Evolutionary conservation across 2,888 invertebrate genomes (phyloP).

Genomic region (Pilophorus perplexus): DNA sequence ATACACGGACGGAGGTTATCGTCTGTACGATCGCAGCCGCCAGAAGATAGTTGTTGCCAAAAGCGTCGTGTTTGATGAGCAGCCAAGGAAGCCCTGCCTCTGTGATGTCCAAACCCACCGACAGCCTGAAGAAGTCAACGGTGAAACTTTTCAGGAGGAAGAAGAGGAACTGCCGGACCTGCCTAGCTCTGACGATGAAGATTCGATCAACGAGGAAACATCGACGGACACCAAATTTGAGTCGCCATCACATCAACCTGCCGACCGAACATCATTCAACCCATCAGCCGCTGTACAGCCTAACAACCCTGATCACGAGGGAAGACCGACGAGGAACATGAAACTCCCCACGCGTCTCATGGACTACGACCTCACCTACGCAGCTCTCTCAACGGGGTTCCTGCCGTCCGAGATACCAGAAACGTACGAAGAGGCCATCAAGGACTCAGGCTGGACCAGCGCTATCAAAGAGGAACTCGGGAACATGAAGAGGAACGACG

Average conservation of each 20-base stretch:
- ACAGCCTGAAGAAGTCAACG: not conserved
- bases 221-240: not conserved
- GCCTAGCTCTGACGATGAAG: not conserved
- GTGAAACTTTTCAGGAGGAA: not conserved
- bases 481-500: slow-evolving; percentile 16
- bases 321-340: not conserved
- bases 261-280: not conserved
- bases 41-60: not conserved
- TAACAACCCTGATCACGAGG: not conserved
- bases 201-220: not conserved
- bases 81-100: not conserved
- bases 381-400: slow-evolving; percentile 13
- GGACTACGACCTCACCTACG: slow-evolving; percentile 18
- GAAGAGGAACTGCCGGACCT: not conserved
- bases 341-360: not conserved
- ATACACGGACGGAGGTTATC: slow-evolving; percentile 16
- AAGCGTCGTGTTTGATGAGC: slow-evolving; percentile 1
- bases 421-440: slow-evolving; percentile 4
- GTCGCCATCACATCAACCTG: no score
- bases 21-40: slow-evolving; percentile 43
- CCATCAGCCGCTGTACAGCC: not conserved
- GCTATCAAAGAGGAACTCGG: slow-evolving; percentile 28
- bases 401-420: slow-evolving; percentile 14
- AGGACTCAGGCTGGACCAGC: slow-evolving; percentile 2
- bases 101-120: not conserved